Base-by-base conservation (phyloP, 2,888 invertebrate genomes). In the Poecilobothrus nobilitatus region DNA sequence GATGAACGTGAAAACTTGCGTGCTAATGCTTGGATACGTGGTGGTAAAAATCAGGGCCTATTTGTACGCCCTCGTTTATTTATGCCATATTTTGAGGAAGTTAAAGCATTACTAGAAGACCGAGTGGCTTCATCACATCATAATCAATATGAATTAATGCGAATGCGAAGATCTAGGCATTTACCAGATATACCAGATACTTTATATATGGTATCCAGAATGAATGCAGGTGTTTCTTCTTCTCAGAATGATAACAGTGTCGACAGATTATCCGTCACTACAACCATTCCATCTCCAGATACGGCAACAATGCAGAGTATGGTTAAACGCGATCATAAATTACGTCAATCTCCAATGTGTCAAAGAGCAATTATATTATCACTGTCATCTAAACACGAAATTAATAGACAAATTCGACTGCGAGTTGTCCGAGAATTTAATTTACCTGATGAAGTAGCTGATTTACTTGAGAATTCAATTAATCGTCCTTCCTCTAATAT, bases 341-440 rank as follows among this genome's bases (percentile, higher is more conserved):
- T 96, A 74, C 86, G 91, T 68, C 88, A 88, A 76, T 86, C 91
- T 67, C 90, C 92, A 6, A 88, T 90, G 79, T 93, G 91, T 76
- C 90, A 89, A 78, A 84, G 92, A 68, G 94, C 95, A 66, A 84
- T 91, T 71, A 84, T 87, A 72, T 84, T 91, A 80, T 89, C 90
- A 71, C 85, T 92, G 71, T 88, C 90, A 9, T 91, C 92, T 73
- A 86, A 90, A 68, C 87, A 88, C 73, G 90, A 92, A 77, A 90
- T 94, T 71, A 88, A 88, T 75, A 85, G 89, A 72, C 90, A 90
- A 84, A 88, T 94, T 73, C 89, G 94, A 69, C 82, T 97, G 75
- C 88, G 96, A 9, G 95, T 95, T 1, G 95, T 97, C 18, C 87
- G 97, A 66, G 97, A 97, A 83, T 92, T 94, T 82, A 95, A 95